Percentiles rank a stretch among this genome's conserved stretches.
Evolutionary conservation across 35 echinoderm and acorn worm genomes (phyloP).

Genomic region (Diadema setosum): DNA sequence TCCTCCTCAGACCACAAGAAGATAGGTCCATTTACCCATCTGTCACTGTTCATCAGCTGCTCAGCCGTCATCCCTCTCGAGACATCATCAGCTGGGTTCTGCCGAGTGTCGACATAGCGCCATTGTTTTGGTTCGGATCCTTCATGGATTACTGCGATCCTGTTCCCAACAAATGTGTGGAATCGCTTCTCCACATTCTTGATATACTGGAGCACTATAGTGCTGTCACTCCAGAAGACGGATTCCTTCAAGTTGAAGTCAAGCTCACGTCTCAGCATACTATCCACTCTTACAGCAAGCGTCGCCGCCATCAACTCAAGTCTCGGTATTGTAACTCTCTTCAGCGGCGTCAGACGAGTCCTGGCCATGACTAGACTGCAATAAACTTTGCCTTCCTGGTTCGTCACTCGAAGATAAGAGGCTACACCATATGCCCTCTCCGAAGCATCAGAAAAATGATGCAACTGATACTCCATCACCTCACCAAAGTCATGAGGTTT

Average conservation of each 20-base stretch:
- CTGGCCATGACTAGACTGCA: constrained; percentile 11
- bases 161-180: constrained; percentile 65
- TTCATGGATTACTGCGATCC: constrained; percentile 35
- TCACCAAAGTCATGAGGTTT: constrained; percentile 41
- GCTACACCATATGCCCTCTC: constrained; percentile 60
- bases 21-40: constrained; percentile 45
- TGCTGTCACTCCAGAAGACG: constrained; percentile 47
- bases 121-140: constrained; percentile 34
- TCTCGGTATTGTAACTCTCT: constrained; percentile 38
- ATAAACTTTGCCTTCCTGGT: neutral
- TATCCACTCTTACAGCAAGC: constrained; percentile 24
- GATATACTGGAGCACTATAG: constrained; percentile 64
- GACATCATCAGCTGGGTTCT: constrained; percentile 48
- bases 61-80: constrained; percentile 23
- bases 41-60: neutral
- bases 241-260: neutral
- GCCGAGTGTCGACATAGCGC: constrained; percentile 12
- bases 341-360: constrained; percentile 34
- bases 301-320: constrained; percentile 48
- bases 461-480: constrained; percentile 30
- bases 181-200: constrained; percentile 40
- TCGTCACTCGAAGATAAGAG: constrained; percentile 29
- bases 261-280: constrained; percentile 6
- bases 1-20: neutral
- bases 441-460: constrained; percentile 75